Base-by-base conservation (phyloP, 2,797 vertebrate genomes). In the Manis pentadactyla region DNA sequence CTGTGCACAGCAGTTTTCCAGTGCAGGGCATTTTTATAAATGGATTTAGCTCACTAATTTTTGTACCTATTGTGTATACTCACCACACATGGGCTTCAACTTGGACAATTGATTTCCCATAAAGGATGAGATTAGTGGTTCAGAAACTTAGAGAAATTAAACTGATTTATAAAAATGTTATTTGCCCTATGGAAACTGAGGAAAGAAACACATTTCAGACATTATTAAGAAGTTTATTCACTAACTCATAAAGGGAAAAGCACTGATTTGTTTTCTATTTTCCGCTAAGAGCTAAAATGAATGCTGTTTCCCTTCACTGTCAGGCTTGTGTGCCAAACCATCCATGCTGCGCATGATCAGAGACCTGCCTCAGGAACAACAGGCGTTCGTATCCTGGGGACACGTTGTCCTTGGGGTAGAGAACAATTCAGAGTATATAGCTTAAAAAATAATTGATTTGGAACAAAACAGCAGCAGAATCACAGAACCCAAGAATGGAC, bases 131-230 rank as follows among this genome's bases (percentile, higher is more conserved):
- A 86, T 6, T 83, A 59, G 34, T 66, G 49, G 53, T 31, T 95
- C 79, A 87, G 92, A 78, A 93, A 79, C 9, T 91, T 53, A 57
- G 2, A 74, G 79, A 85, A 85, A 78, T 63, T 74, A 87, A 93
- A 46, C 37, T 84, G 66, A 31, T 71, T 98, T 95, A 87, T 95
- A 87, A 96, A 98, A 97, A 92, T 64, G 88, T 21, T 83, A 37
- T 90, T 86, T 97, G 34, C 37, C 82, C 7, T 73, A 73, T 53
- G 42, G 11, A 91, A 97, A 97, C 69, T 95, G 53, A 81, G 59
- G 11, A 66, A 57, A 18, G 39, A 93, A 27, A 15, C 73, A 87
- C 57, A 90, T 31, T 94, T 91, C 83, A 97, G 87, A 64, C 74
- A 64, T 71, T 96, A 68, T 68, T 87, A 94, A 89, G 71, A 90